These are phyloP conservation scores for crab-eating macaque (Macaca fascicularis) DNA, from an alignment of 2,113 vertebrate species.

Conservation along the genomic window DNA sequence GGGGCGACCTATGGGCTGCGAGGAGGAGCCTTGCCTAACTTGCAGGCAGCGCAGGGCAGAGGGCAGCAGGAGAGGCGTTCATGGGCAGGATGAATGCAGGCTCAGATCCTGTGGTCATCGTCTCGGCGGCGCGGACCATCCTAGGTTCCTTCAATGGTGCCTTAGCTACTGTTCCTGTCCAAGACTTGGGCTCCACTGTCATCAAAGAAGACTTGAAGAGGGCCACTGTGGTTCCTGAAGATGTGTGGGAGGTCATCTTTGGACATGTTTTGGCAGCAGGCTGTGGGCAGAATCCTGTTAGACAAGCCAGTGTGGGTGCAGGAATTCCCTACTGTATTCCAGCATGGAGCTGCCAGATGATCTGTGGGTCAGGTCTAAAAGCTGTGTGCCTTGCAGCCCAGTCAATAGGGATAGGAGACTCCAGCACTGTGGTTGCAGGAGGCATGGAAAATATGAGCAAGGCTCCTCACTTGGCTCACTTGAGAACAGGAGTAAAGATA, in stretches of 20 bases:
- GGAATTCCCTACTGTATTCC: constrained; percentile 93
- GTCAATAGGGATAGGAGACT: constrained; percentile 89
- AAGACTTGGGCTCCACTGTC: constrained; percentile 88
- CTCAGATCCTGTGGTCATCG: constrained; percentile 88
- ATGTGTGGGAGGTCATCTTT: constrained; percentile 96
- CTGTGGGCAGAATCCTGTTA: constrained; percentile 94
- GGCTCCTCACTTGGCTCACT: constrained; percentile 92
- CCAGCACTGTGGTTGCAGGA: constrained; percentile 93
- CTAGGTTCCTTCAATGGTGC: constrained; percentile 94
- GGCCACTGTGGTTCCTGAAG: constrained; percentile 87
- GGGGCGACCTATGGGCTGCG: accelerated
- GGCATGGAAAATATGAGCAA: constrained; percentile 99
- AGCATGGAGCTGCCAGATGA: constrained; percentile 97
- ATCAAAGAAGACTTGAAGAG: constrained; percentile 92
- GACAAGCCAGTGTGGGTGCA: constrained; percentile 91
- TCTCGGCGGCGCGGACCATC: constrained; percentile 90
- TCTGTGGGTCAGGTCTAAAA: constrained; percentile 96
- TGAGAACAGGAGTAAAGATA: constrained; percentile 93
- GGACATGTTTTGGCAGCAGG: constrained; percentile 97
- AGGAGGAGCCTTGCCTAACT: accelerated
- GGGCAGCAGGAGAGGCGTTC: accelerated
- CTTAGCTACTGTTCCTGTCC: constrained; percentile 87
- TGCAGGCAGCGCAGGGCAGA: accelerated
- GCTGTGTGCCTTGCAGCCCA: constrained; percentile 94
- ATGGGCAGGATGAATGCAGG: constrained; percentile 47